A percentile compares a stretch with the other conserved stretches of the same genome.
These are phyloP conservation scores for Sycobia sp. DNA, from an alignment of 1,140 invertebrate genomes.

Conservation along the genomic window DNA sequence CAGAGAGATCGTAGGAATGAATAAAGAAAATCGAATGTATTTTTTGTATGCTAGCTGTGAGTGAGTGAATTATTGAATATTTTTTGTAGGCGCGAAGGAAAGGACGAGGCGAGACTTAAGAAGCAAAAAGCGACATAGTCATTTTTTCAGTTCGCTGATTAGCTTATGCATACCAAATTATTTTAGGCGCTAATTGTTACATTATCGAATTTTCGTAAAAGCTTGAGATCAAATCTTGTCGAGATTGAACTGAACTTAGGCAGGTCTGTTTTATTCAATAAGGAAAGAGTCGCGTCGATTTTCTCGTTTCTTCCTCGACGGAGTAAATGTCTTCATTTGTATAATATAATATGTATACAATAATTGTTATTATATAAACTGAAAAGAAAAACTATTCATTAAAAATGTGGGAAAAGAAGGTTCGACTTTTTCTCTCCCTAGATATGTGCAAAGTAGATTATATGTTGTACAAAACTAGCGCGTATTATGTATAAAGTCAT, in stretches of 20 bases:
- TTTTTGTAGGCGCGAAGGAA: slow-evolving; percentile 17
- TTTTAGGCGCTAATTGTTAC: slow-evolving; percentile 24
- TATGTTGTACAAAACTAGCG: slow-evolving; percentile 41
- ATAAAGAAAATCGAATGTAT: slow-evolving; percentile 24
- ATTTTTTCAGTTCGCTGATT: slow-evolving; percentile 36
- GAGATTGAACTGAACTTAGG: slow-evolving; percentile 19
- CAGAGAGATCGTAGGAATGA: slow-evolving; percentile 19
- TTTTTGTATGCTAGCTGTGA: slow-evolving; percentile 18
- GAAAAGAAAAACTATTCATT: slow-evolving; percentile 24
- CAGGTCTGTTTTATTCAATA: slow-evolving; percentile 15
- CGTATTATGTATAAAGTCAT: slow-evolving; percentile 31
- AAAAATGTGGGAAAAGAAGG: slow-evolving; percentile 31
- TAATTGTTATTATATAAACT: slow-evolving; percentile 26
- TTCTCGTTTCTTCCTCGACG: slow-evolving; percentile 32
- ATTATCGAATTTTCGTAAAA: slow-evolving; percentile 34
- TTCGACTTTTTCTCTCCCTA: slow-evolving; percentile 28
- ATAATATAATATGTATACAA: slow-evolving; percentile 27
- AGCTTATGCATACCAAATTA: slow-evolving; percentile 35
- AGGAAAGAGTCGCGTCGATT: slow-evolving; percentile 21
- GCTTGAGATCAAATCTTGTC: slow-evolving; percentile 29
- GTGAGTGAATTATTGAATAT: slow-evolving; percentile 15
- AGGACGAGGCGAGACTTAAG: slow-evolving; percentile 33
- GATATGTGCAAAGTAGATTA: slow-evolving; percentile 45
- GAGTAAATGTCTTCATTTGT: slow-evolving; percentile 24
- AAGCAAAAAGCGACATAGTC: slow-evolving; percentile 36